phyloP scores from a whole-genome alignment of 2,113 vertebrate genomes.

The Carollia perspicillata region DNA sequence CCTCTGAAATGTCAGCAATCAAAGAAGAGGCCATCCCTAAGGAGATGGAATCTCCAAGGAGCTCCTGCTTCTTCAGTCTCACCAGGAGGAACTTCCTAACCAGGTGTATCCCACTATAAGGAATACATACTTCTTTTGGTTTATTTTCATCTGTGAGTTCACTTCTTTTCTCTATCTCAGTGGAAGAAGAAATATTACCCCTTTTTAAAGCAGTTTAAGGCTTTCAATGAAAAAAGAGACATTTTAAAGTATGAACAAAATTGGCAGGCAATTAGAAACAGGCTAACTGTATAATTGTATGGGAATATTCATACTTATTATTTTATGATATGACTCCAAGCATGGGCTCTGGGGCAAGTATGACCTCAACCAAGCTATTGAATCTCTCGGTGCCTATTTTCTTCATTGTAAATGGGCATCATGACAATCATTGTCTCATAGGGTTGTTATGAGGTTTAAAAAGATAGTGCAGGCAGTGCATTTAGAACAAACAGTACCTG shows the following conservation, averaged over 20 bases:
- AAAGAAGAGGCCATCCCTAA: background rate
- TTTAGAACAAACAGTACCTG: background rate
- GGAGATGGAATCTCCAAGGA: background rate
- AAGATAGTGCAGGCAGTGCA: background rate
- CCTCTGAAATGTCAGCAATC: background rate
- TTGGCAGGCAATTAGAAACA: background rate
- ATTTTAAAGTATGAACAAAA: conserved; percentile 21
- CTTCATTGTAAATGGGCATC: background rate
- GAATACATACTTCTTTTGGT: background rate
- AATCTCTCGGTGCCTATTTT: background rate
- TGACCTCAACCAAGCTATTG: background rate
- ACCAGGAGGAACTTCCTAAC: background rate
- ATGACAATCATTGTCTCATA: background rate
- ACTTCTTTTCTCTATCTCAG: background rate
- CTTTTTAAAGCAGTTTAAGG: background rate
- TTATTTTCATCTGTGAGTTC: background rate
- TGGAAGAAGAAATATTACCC: background rate
- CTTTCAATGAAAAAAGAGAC: background rate
- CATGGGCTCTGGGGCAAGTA: background rate
- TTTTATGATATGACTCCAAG: background rate
- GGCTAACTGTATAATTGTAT: background rate
- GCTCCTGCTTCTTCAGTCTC: background rate
- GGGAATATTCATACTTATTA: background rate
- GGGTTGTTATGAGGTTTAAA: background rate
- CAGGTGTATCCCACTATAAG: fast-evolving